phyloP scores from a whole-genome alignment of 2,888 invertebrate species.

The Diarsia rubi region DNA sequence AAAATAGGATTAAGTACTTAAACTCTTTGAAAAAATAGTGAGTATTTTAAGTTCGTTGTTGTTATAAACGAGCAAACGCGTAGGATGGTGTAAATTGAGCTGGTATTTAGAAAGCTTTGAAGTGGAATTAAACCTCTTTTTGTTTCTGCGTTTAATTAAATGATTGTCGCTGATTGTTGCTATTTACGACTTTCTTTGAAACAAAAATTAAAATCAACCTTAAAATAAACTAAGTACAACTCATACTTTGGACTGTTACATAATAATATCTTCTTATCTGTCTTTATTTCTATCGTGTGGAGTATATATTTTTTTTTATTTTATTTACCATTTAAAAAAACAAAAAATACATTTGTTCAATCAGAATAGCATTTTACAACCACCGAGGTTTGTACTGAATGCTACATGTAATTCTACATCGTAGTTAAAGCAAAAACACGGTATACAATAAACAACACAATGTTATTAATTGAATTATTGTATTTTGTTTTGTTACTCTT shows the following conservation, averaged over 20 bases:
- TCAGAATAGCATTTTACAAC: too few relatives aligned
- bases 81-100: neutral
- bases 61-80: neutral
- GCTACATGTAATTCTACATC: too few relatives aligned
- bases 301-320: too few relatives aligned
- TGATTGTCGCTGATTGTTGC: neutral
- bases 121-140: neutral
- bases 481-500: too few relatives aligned
- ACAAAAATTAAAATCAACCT: neutral
- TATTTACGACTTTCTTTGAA: neutral
- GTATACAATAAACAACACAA: too few relatives aligned
- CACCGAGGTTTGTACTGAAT: too few relatives aligned
- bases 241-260: neutral
- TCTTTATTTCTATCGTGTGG: too few relatives aligned
- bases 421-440: too few relatives aligned
- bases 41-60: neutral
- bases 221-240: neutral
- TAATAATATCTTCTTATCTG: too few relatives aligned
- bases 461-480: too few relatives aligned
- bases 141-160: neutral
- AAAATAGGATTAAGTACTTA: neutral
- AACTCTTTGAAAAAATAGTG: neutral
- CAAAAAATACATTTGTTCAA: too few relatives aligned
- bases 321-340: too few relatives aligned
- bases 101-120: neutral